Percentiles rank a stretch among this genome's conserved stretches.
Evolutionary conservation across 2,113 vertebrate genomes (phyloP).

Genomic region (Pygoscelis adeliae): DNA sequence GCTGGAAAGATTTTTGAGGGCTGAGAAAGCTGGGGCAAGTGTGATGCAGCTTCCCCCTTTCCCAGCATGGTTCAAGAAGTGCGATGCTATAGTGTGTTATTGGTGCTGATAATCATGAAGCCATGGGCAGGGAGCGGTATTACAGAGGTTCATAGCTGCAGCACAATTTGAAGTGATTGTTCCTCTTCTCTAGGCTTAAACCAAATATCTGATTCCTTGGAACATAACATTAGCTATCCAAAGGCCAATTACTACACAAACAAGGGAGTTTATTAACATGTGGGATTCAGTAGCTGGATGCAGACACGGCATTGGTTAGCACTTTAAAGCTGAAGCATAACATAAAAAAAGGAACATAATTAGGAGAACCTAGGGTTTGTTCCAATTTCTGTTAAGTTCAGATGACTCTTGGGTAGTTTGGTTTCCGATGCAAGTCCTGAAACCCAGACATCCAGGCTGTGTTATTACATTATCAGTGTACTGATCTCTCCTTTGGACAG

Average conservation of each 20-base stretch:
- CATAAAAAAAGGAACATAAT: background rate
- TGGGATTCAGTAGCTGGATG: background rate
- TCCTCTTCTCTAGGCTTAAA: background rate
- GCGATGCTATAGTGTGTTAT: accelerated
- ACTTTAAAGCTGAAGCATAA: background rate
- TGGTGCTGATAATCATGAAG: background rate
- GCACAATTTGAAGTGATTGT: background rate
- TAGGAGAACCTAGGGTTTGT: background rate
- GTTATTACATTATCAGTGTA: background rate
- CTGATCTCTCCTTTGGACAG: background rate
- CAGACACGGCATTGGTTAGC: background rate
- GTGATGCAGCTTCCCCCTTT: background rate
- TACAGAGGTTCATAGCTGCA: background rate
- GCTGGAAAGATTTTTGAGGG: background rate
- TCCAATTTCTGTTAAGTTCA: background rate
- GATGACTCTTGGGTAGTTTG: background rate
- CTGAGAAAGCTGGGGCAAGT: background rate
- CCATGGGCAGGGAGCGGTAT: accelerated
- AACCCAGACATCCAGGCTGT: background rate
- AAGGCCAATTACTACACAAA: background rate
- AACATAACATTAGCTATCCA: accelerated
- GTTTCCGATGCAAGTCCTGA: background rate
- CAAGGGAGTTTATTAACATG: background rate
- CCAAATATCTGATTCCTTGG: background rate
- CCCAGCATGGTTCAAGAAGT: background rate